Percentiles rank a stretch among this genome's conserved stretches.
These are phyloP conservation scores for Phoenicopterus ruber DNA, from an alignment of 2,113 vertebrate genomes.

Conservation along the genomic window DNA sequence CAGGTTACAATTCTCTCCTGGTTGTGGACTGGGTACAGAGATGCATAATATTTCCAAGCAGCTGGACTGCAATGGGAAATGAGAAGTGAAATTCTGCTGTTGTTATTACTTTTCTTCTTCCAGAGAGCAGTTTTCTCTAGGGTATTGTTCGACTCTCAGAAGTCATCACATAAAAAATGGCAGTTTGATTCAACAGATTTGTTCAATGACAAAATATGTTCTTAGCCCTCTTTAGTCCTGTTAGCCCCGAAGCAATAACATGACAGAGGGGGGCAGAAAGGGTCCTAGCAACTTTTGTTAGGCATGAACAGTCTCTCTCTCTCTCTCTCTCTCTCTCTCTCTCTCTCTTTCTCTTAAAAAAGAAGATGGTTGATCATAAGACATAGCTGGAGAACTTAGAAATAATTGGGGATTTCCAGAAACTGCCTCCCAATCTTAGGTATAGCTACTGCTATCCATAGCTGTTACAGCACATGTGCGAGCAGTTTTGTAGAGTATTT, in stretches of 20 bases:
- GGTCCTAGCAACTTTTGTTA: not conserved
- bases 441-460: not conserved
- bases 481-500: not conserved
- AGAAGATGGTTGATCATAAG: fast-evolving
- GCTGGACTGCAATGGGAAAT: not conserved
- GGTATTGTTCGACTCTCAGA: not conserved
- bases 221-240: not conserved
- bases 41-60: not conserved
- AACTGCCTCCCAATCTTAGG: not conserved
- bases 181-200: constrained; percentile 41
- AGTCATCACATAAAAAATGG: not conserved
- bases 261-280: not conserved
- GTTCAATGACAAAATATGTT: constrained; percentile 33
- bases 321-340: not conserved
- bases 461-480: not conserved
- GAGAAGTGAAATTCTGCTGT: not conserved
- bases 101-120: constrained; percentile 18
- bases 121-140: constrained; percentile 18
- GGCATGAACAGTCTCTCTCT: not conserved
- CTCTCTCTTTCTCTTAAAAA: not conserved
- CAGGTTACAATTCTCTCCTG: not conserved
- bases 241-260: constrained; percentile 16
- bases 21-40: not conserved
- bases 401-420: not conserved
- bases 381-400: not conserved